Conservation (phyloP, 2,113 vertebrate genomes). For the Tiliqua scincoides region DNA sequence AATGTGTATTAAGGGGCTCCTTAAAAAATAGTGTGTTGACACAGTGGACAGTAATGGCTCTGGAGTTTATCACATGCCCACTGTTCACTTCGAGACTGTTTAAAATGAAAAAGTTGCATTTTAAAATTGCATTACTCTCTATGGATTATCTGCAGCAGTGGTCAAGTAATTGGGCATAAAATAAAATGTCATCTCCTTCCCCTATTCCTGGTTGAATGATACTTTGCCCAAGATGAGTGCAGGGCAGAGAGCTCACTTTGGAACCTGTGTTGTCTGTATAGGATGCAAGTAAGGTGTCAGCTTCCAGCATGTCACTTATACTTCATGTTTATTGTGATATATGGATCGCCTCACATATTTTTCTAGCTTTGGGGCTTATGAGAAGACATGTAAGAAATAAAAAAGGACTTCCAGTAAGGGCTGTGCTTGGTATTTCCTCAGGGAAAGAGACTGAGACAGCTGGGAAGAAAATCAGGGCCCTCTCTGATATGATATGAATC, state of each 20-base stretch:
- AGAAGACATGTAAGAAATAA: neutral
- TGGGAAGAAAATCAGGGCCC: neutral
- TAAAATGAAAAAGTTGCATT: constrained; percentile 32
- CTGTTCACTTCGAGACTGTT: constrained; percentile 2
- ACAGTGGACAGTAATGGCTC: constrained; percentile 15
- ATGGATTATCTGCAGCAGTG: neutral
- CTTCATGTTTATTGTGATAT: neutral
- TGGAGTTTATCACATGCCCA: neutral
- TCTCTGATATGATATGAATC: neutral
- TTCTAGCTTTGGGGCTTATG: neutral
- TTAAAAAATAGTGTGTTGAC: constrained; percentile 38
- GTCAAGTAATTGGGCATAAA: constrained; percentile 12
- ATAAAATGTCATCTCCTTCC: neutral
- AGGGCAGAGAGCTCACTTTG: neutral
- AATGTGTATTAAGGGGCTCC: constrained; percentile 27
- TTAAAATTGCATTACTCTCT: neutral
- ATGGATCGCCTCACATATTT: neutral
- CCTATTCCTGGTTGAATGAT: neutral
- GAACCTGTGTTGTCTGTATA: neutral
- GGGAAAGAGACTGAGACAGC: too few species aligned
- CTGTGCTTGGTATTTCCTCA: neutral
- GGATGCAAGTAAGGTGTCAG: neutral
- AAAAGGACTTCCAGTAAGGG: neutral
- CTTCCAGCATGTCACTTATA: neutral
- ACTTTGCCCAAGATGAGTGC: neutral